These are phyloP conservation scores for Drosophila seguyi DNA, from an alignment of 1,140 invertebrate genomes.

Conservation along the genomic window DNA sequence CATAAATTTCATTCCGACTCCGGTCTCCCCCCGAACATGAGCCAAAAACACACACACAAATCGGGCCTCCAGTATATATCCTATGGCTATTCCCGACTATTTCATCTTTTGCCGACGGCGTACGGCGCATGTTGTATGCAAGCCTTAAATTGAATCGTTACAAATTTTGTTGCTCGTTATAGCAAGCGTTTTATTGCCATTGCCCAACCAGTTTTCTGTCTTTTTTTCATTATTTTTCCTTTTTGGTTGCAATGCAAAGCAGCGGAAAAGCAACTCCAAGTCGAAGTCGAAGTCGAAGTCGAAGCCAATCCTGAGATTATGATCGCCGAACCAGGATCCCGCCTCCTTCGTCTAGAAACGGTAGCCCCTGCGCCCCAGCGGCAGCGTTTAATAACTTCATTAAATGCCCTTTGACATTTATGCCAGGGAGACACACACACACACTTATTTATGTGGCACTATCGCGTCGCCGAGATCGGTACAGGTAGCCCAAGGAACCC, in stretches of 20 bases:
- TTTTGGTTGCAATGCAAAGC: slow-evolving; percentile 58
- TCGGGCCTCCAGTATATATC: slow-evolving; percentile 31
- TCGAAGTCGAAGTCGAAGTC: slow-evolving; percentile 26
- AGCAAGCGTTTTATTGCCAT: slow-evolving; percentile 84
- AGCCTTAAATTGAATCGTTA: slow-evolving; percentile 84
- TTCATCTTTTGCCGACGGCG: slow-evolving; percentile 81
- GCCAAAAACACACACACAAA: slow-evolving; percentile 76
- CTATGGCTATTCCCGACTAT: slow-evolving; percentile 74
- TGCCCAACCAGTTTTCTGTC: slow-evolving; percentile 69
- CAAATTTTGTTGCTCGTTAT: slow-evolving; percentile 84
- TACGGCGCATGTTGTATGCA: slow-evolving; percentile 71
- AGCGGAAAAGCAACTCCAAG: slow-evolving; percentile 20
- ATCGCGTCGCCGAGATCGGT: slow-evolving; percentile 43
- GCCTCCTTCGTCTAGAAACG: slow-evolving; percentile 38
- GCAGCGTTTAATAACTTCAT: slow-evolving; percentile 82
- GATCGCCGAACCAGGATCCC: slow-evolving; percentile 45
- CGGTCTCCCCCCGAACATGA: slow-evolving; percentile 59
- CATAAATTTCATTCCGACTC: slow-evolving; percentile 77
- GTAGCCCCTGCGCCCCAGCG: slow-evolving; percentile 32
- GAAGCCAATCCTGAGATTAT: slow-evolving; percentile 62
- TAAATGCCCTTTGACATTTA: slow-evolving; percentile 83
- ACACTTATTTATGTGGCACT: slow-evolving; percentile 45
- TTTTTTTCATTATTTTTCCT: slow-evolving; percentile 4
- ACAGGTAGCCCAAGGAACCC: slow-evolving; percentile 53
- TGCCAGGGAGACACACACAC: slow-evolving; percentile 30